These are phyloP conservation scores for Metacarcinus magister DNA, from an alignment of 2,888 invertebrate species.

Conservation along the genomic window DNA sequence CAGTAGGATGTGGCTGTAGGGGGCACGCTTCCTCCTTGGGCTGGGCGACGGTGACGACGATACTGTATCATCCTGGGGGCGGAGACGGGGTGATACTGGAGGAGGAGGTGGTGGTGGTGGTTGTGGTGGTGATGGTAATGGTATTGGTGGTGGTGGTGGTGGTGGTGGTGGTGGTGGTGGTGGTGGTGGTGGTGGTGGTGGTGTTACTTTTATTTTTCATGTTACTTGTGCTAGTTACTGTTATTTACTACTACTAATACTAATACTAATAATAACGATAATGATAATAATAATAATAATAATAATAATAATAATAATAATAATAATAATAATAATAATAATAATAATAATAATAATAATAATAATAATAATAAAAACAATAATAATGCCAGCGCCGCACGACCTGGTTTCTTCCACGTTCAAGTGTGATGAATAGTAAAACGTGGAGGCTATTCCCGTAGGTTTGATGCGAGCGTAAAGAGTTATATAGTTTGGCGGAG, in stretches of 20 bases:
- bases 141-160: background rate
- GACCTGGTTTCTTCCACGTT: too few relatives aligned
- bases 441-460: background rate
- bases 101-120: background rate
- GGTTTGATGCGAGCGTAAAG: background rate
- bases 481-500: background rate
- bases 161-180: background rate
- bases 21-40: constrained; percentile 70
- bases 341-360: background rate
- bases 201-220: background rate
- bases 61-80: constrained; percentile 18
- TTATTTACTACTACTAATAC: background rate
- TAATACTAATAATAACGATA: background rate
- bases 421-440: background rate
- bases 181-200: background rate
- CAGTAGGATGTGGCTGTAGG: constrained; percentile 76
- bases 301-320: background rate
- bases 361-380: background rate
- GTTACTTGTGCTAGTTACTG: background rate
- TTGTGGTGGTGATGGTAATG: background rate
- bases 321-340: background rate
- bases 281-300: background rate
- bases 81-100: background rate
- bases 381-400: too few relatives aligned
- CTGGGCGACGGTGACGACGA: constrained; percentile 70